Evolutionary conservation across 1,140 invertebrate species (phyloP).

Genomic region (Hyphantria cunea): DNA sequence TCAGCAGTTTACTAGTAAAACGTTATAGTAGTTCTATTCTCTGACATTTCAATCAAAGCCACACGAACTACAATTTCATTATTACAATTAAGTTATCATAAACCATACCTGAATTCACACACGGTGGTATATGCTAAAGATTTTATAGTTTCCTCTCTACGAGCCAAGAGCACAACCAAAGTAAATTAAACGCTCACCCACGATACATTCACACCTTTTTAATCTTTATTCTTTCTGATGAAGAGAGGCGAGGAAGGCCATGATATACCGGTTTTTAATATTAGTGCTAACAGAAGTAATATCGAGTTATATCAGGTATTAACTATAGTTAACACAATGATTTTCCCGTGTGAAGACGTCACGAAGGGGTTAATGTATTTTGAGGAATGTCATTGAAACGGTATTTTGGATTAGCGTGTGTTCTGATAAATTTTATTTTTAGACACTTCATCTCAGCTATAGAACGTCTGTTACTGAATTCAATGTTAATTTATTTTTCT

Average conservation of each 20-base stretch:
- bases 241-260: conserved; percentile 17
- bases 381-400: conserved; percentile 8
- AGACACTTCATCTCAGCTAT: no score
- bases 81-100: conserved; percentile 39
- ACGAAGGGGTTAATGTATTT: conserved; percentile 34
- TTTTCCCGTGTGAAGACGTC: conserved; percentile 65
- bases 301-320: conserved; percentile 52
- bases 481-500: no score
- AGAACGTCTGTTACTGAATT: no score
- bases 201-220: background rate
- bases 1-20: no score
- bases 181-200: background rate
- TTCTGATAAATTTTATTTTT: no score
- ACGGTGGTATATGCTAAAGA: conserved; percentile 28
- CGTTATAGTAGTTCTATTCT: no score
- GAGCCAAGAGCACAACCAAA: background rate
- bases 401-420: background rate
- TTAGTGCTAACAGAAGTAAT: conserved; percentile 45
- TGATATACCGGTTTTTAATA: conserved; percentile 32
- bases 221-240: background rate
- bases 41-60: conserved; percentile 15
- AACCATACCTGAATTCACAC: conserved; percentile 22
- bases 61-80: conserved; percentile 27
- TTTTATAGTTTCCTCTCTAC: conserved; percentile 29
- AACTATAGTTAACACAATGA: conserved; percentile 61